Evolutionary conservation across 2,113 vertebrate genomes (phyloP), one percentile per base, ranked within the genome.

Genomic region (Colinus virginianus): DNA sequence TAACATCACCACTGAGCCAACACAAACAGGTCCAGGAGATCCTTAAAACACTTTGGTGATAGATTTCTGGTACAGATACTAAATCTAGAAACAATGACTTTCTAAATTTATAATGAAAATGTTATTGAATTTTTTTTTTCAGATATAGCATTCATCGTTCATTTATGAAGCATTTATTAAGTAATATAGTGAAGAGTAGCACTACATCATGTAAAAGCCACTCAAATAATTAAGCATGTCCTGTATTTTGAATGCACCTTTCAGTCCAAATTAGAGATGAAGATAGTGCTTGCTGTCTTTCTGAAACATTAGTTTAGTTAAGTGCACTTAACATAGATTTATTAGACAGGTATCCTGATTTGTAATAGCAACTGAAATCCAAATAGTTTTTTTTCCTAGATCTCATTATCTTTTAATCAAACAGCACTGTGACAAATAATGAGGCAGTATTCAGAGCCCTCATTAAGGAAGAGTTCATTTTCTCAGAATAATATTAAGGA

Each of bases 371-470:
- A 84, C 34, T 71, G 34, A 82, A 30, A 51, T 62, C 38, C 58
- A 90, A 58, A 71, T 48, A 78, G 14, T 56, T 85, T 48, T 48
- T 53, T 78, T 88, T 13, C n/a, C 26, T 66, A 88, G 59, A 81
- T 20, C 42, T 71, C 25, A 78, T 71, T 78, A 71, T 61, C 51
- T 56, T 90, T 75, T 78, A 85, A 94, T 85, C 56, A 86, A 94
- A 91, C 30, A 93, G 76, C 8, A 43, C 15, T 76, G 43, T 69
- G n/a, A 25, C 43, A 94, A 66, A 87, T 68, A 85, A 91, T 49
- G 62, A 91, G 58, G 58, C 2, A 1, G 16, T 61, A 22, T 42
- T 66, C 34, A 69, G 48, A 63, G 17, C 21, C 61, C 51, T 88
- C 49, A 87, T 77, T 81, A 92, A 79, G n/a, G 28, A 46, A 82